Conservation (phyloP, 2,888 invertebrate genomes). For the Scaptomyza tumidula region DNA sequence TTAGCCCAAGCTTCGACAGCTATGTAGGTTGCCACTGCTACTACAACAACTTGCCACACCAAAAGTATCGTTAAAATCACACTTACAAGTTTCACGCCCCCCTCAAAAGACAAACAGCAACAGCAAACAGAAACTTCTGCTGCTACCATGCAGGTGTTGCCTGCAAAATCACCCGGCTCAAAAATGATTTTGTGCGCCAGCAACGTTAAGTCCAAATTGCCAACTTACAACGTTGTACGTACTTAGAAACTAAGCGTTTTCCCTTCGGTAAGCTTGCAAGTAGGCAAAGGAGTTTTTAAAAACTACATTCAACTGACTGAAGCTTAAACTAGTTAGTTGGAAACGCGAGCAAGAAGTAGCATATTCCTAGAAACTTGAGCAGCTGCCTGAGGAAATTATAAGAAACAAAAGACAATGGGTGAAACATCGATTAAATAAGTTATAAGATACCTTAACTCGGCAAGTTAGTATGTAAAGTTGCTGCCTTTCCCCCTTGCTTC, state of each 20-base stretch:
- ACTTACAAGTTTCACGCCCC: neutral
- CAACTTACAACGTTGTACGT: conserved; percentile 6
- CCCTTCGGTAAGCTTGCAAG: too few relatives aligned
- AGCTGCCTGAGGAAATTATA: too few relatives aligned
- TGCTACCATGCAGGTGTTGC: conserved; percentile 10
- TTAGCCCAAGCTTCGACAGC: conserved; percentile 32
- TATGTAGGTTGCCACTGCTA: conserved; percentile 4
- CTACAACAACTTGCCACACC: conserved; percentile 31
- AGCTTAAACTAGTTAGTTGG: neutral
- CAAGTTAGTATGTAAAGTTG: too few relatives aligned
- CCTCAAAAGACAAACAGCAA: conserved; percentile 10
- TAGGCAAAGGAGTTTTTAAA: too few relatives aligned
- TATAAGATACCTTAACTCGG: too few relatives aligned
- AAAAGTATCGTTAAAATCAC: conserved; percentile 28
- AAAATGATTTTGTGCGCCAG: conserved; percentile 2
- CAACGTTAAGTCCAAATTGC: conserved; percentile 8
- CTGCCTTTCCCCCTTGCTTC: too few relatives aligned
- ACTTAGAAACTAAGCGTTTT: conserved; percentile 4
- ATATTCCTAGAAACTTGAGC: too few relatives aligned
- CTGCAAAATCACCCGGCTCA: conserved; percentile 7
- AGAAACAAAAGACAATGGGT: too few relatives aligned
- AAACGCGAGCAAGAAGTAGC: neutral
- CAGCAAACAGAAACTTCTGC: conserved; percentile 15
- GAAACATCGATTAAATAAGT: too few relatives aligned
- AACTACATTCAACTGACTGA: neutral